Evolutionary conservation across 2,113 vertebrate genomes (phyloP), one percentile per base, ranked within the genome.

Genomic region (Azemiops feae): DNA sequence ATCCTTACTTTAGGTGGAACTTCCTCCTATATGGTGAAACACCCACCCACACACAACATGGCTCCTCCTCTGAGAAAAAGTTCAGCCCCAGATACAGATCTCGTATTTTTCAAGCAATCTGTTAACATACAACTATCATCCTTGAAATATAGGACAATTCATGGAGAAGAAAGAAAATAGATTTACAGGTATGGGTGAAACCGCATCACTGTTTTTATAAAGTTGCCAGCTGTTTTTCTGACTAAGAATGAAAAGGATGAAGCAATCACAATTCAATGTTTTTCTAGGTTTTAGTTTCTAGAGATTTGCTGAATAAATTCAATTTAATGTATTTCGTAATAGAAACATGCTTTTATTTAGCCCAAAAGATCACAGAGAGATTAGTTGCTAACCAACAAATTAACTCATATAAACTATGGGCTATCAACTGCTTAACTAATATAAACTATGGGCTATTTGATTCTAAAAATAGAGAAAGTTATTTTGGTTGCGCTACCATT

Each of bases 391-490:
- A 89, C 60, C 47, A 54, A 89, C 64, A 39, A 47, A 52, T 89
- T 89, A 45, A 64, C 5, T 89, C 12, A 92, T 1, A 11, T 74
- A 92, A 89, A 88, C 87, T 89, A 52, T 74, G 58, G 58, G 22
- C 20, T 30, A 34, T 64, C 58, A 54, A 55, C 39, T 39, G 6
- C 50, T 89, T 89, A 45, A 60, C 16, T 88, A 30, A 92, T 1
- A 6, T 74, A 92, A 89, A 88, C 50, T 55, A 52, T 43, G 34
- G 58, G 23, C 20, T 54, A 9, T 53, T 52, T 12, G 50, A 25
- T 92, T 92, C 85, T 69, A 88, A 92, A 92, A 92, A 64, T 64
- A 23, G 47, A 64, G n/a, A 52, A 47, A 9, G 86, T 74, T 58
- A 88, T 34, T 11, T 88, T 89, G 86, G 47, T 86, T 54, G 57